These are phyloP conservation scores for Stomatorhinus walkeri DNA, from an alignment of 2,797 vertebrate species.

Conservation along the genomic window DNA sequence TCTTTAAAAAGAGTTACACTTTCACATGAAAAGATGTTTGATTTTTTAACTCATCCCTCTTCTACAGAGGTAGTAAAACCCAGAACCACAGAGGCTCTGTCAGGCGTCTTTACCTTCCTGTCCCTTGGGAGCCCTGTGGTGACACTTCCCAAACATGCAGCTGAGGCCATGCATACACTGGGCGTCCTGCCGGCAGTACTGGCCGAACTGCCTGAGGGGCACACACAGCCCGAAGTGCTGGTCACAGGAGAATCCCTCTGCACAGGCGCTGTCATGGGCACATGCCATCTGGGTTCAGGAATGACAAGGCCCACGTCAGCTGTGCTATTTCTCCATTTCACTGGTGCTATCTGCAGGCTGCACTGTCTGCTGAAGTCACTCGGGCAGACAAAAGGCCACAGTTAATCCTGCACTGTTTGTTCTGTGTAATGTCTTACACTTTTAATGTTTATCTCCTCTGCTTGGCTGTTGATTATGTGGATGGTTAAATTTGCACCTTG, in stretches of 20 bases:
- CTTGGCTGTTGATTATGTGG: not conserved
- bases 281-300: slow-evolving; percentile 46
- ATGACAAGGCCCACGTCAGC: not conserved
- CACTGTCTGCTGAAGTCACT: not conserved
- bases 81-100: not conserved
- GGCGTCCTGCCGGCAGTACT: slow-evolving; percentile 68
- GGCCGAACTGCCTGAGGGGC: slow-evolving; percentile 57
- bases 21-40: not conserved
- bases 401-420: not conserved
- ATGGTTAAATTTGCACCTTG: not conserved
- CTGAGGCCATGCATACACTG: slow-evolving; percentile 70
- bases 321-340: not conserved
- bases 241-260: slow-evolving; percentile 67
- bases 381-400: not conserved
- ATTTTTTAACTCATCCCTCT: not conserved
- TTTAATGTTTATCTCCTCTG: not conserved
- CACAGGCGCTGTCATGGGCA: slow-evolving; percentile 57
- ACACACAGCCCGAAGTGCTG: slow-evolving; percentile 76
- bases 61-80: not conserved
- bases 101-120: slow-evolving; percentile 61
- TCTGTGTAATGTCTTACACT: not conserved
- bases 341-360: not conserved
- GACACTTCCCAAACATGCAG: slow-evolving; percentile 80
- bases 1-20: not conserved
- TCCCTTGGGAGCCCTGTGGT: slow-evolving; percentile 61